Evolutionary conservation across 2,113 vertebrate species (phyloP).

Genomic region (Prionailurus viverrinus): DNA sequence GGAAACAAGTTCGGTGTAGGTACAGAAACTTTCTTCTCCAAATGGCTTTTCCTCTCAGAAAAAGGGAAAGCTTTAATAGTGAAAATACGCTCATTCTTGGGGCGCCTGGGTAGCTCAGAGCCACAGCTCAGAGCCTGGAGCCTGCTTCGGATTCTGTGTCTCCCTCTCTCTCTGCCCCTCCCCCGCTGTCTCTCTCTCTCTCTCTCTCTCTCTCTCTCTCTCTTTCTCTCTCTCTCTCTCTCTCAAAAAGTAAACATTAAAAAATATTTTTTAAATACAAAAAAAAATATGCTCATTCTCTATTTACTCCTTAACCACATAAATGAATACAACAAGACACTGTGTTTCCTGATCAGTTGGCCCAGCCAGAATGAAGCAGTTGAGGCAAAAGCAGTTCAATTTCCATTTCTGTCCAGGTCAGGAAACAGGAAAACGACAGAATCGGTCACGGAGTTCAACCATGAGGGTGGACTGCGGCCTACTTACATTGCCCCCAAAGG

Average conservation of each 20-base stretch:
- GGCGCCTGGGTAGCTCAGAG: no score
- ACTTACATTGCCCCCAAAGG: neutral
- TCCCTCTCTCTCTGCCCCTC: no score
- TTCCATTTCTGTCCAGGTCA: neutral
- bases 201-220: no score
- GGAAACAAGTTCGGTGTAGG: neutral
- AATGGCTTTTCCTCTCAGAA: neutral
- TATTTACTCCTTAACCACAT: neutral
- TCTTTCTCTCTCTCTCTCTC: no score
- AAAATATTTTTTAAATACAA: no score
- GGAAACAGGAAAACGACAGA: neutral
- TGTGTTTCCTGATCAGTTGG: neutral
- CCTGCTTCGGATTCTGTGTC: no score
- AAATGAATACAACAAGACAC: neutral
- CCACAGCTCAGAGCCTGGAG: no score
- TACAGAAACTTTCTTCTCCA: slow-evolving; percentile 17
- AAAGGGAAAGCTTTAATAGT: neutral
- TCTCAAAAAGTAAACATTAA: no score
- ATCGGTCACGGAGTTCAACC: neutral
- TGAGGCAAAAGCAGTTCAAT: neutral
- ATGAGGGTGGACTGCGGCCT: neutral
- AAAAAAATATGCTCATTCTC: neutral
- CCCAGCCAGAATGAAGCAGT: neutral
- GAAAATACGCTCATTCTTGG: neutral
- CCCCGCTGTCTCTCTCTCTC: no score